Conservation (phyloP, 2,113 vertebrate genomes). For the Tiliqua scincoides region DNA sequence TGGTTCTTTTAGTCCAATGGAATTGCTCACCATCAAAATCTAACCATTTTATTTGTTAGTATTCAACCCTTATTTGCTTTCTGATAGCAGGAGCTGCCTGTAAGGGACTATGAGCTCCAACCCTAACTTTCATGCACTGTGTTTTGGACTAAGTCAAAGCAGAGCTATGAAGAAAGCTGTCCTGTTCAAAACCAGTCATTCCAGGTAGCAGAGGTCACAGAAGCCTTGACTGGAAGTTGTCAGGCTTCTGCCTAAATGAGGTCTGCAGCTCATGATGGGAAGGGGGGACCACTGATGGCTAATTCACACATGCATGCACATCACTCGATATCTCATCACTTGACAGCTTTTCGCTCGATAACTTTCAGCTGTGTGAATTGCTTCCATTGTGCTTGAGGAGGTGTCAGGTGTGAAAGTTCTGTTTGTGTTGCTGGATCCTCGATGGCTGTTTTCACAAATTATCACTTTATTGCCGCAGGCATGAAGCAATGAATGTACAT, state of each 20-base stretch:
- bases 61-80: background rate
- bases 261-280: background rate
- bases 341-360: background rate
- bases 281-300: background rate
- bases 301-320: background rate
- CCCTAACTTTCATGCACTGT: background rate
- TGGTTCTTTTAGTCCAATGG: background rate
- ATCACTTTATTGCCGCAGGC: background rate
- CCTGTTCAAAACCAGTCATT: background rate
- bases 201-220: background rate
- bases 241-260: background rate
- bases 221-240: fast-evolving
- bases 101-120: background rate
- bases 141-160: background rate
- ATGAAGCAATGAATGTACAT: background rate
- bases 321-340: constrained; percentile 2
- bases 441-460: background rate
- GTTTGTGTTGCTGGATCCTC: background rate
- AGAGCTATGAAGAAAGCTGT: fast-evolving
- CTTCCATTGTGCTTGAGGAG: background rate
- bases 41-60: background rate
- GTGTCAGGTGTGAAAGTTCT: background rate
- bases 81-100: background rate
- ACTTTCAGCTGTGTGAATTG: constrained; percentile 21
- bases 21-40: background rate